phyloP scores from a whole-genome alignment of 1,140 invertebrate species.

The Schmidtea mediterranea region DNA sequence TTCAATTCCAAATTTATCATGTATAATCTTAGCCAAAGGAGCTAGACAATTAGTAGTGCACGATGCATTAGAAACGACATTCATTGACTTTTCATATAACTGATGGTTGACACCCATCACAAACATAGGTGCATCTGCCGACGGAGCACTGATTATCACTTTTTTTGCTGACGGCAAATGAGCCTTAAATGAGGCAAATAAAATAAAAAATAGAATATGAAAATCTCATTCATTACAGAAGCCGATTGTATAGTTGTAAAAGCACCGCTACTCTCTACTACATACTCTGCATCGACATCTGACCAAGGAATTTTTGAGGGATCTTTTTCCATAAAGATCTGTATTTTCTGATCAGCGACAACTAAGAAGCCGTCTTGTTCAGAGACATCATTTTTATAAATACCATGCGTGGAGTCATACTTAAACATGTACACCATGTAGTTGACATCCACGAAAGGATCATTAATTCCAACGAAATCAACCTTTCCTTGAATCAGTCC shows the following conservation, averaged over 20 bases:
- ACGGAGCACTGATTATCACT: conserved; percentile 87
- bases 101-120: conserved; percentile 73
- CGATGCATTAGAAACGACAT: conserved; percentile 44
- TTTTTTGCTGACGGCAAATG: conserved; percentile 51
- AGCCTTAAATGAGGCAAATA: too few species aligned
- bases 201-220: conserved; percentile 2
- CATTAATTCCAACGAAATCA: conserved; percentile 63
- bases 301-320: conserved; percentile 64
- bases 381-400: conserved; percentile 42
- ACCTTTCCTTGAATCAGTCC: conserved; percentile 39
- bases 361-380: conserved; percentile 45
- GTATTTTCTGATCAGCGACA: conserved; percentile 39
- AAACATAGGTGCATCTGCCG: conserved; percentile 90
- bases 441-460: conserved; percentile 67
- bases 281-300: conserved; percentile 56
- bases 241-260: conserved; percentile 81
- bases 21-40: conserved; percentile 76
- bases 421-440: conserved; percentile 89
- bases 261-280: conserved; percentile 87
- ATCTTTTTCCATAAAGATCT: conserved; percentile 25
- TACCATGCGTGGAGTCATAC: conserved; percentile 84
- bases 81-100: conserved; percentile 13
- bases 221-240: conserved; percentile 8
- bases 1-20: conserved; percentile 71
- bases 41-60: conserved; percentile 98